These are phyloP conservation scores for Channallabes apus DNA, from an alignment of 2,797 vertebrate species.

Conservation along the genomic window DNA sequence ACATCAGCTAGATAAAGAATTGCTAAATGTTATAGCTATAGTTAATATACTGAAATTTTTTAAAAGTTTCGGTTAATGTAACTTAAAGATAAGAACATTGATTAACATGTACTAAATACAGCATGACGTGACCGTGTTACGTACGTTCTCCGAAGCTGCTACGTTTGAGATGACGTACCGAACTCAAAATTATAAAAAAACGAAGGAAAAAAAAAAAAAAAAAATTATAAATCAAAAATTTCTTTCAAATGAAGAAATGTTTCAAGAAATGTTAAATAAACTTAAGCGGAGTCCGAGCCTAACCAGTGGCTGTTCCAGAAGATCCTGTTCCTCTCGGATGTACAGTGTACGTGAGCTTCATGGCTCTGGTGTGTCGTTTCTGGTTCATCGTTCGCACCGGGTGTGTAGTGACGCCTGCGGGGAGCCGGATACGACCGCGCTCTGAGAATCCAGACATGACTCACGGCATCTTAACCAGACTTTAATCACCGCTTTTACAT, in stretches of 20 bases:
- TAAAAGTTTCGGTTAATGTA: too few species aligned
- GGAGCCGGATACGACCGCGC: not conserved
- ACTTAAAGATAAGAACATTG: too few species aligned
- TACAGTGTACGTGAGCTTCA: not conserved
- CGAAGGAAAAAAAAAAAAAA: too few species aligned
- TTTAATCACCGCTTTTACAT: not conserved
- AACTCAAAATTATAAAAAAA: too few species aligned
- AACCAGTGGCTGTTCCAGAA: not conserved
- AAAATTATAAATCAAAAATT: too few species aligned
- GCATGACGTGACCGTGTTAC: not conserved
- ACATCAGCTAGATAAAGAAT: too few species aligned
- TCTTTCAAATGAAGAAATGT: too few species aligned
- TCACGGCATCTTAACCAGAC: not conserved
- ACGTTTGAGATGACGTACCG: not conserved
- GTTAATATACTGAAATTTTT: too few species aligned
- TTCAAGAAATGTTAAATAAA: too few species aligned
- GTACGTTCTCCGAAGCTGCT: not conserved
- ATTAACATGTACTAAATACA: not conserved
- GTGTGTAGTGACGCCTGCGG: not conserved
- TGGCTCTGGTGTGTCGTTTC: not conserved
- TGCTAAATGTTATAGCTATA: too few species aligned
- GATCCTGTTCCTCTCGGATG: not conserved
- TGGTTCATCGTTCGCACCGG: not conserved
- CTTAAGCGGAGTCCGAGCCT: too few species aligned
- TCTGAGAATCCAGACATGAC: not conserved